These are phyloP conservation scores for Choloepus hoffmanni DNA, from an alignment of 2,113 vertebrate genomes.

Conservation along the genomic window DNA sequence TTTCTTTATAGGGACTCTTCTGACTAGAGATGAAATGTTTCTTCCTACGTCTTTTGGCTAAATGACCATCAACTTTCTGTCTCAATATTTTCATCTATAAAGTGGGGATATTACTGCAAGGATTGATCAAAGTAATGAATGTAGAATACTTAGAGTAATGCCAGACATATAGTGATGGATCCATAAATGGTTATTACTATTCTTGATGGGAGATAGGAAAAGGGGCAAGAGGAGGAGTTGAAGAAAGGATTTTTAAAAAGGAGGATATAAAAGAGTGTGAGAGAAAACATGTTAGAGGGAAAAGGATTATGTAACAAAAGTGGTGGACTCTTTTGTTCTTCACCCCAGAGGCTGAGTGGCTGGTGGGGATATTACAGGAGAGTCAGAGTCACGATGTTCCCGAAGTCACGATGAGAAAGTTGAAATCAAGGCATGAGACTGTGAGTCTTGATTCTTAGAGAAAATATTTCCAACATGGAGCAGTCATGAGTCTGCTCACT, in stretches of 20 bases:
- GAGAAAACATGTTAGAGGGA: neutral
- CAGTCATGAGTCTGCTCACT: neutral
- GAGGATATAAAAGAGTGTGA: neutral
- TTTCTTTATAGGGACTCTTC: neutral
- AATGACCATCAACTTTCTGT: neutral
- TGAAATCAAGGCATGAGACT: neutral
- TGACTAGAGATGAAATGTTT: constrained; percentile 14
- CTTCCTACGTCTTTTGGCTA: constrained; percentile 1
- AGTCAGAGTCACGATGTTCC: neutral
- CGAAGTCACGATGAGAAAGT: neutral
- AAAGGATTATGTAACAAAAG: neutral
- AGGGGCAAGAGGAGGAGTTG: neutral
- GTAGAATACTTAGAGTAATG: neutral
- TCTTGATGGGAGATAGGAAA: neutral
- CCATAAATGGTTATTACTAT: neutral
- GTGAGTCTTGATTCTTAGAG: constrained; percentile 13
- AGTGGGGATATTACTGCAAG: neutral
- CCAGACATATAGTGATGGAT: neutral
- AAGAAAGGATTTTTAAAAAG: neutral
- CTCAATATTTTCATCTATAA: neutral
- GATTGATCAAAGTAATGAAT: constrained; percentile 3
- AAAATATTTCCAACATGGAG: constrained; percentile 14
- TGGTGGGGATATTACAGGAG: neutral
- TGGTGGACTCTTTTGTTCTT: neutral
- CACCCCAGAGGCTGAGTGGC: neutral